phyloP scores from a whole-genome alignment of 2,797 vertebrate species.

The Mastacembelus armatus region DNA sequence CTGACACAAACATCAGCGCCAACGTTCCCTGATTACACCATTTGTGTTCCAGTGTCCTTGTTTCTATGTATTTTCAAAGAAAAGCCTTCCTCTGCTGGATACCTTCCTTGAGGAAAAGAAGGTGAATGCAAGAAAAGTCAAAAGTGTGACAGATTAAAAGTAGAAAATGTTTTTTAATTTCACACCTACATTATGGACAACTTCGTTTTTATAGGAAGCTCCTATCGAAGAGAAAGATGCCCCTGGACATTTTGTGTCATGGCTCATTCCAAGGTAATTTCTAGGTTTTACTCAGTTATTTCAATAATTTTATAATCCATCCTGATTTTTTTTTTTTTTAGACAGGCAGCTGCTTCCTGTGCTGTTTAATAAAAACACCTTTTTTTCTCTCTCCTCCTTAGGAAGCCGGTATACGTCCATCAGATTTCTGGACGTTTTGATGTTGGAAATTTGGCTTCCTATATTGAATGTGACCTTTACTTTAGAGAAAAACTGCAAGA shows the following conservation, averaged over 20 bases:
- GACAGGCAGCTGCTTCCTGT: too few species aligned
- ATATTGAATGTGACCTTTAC: slow-evolving; percentile 83
- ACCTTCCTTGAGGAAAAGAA: slow-evolving; percentile 84
- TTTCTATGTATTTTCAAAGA: slow-evolving; percentile 85
- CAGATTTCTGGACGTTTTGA: slow-evolving; percentile 86
- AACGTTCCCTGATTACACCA: too few species aligned
- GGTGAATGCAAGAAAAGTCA: slow-evolving; percentile 63
- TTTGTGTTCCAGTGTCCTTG: slow-evolving; percentile 85
- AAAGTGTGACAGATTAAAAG: neutral
- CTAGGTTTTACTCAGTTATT: neutral
- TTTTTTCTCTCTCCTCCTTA: slow-evolving; percentile 47
- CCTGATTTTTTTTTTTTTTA: neutral
- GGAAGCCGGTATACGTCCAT: slow-evolving; percentile 82
- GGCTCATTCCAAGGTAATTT: slow-evolving; percentile 85
- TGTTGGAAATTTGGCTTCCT: slow-evolving; percentile 85
- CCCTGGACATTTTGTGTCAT: slow-evolving; percentile 86
- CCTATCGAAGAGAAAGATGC: slow-evolving; percentile 84
- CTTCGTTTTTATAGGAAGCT: slow-evolving; percentile 64
- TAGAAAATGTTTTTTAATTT: neutral
- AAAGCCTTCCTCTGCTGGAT: slow-evolving; percentile 79
- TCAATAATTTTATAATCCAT: too few species aligned
- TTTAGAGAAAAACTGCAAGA: slow-evolving; percentile 81
- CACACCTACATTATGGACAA: neutral
- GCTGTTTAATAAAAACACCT: too few species aligned
- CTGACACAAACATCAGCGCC: too few species aligned